These are phyloP conservation scores for Acridotheres tristis DNA, from an alignment of 2,797 vertebrate species.

Conservation along the genomic window DNA sequence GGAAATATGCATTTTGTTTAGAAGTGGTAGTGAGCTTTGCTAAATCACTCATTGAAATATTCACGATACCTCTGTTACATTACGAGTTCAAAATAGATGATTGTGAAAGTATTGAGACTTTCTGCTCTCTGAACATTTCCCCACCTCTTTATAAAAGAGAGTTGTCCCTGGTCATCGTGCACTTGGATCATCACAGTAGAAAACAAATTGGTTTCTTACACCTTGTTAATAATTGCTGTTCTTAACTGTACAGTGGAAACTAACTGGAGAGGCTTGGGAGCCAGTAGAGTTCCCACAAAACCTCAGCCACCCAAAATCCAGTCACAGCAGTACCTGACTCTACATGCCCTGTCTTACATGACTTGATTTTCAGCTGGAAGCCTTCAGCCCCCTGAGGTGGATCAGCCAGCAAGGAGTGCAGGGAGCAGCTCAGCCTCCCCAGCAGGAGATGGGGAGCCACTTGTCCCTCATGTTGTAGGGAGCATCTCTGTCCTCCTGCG, in stretches of 20 bases:
- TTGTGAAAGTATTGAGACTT: not conserved
- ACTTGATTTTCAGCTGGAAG: not conserved
- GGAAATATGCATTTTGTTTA: not conserved
- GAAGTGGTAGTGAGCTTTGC: not conserved
- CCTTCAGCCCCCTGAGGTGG: not conserved
- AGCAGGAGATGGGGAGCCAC: fast-evolving
- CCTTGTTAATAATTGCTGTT: not conserved
- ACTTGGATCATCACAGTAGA: not conserved
- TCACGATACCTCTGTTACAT: not conserved
- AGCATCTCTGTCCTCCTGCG: not conserved
- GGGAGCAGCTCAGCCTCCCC: not conserved
- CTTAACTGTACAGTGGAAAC: not conserved
- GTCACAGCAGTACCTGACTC: not conserved
- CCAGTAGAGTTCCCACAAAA: not conserved
- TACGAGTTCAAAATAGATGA: not conserved
- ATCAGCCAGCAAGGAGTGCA: not conserved
- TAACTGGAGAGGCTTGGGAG: not conserved
- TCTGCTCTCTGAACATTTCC: not conserved
- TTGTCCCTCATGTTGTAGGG: fast-evolving
- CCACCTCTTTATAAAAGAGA: not conserved
- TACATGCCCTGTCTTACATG: not conserved
- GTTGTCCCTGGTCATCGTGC: not conserved
- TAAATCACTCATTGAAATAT: not conserved
- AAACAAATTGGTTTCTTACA: not conserved
- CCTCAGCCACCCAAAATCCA: not conserved